Evolutionary conservation across 2,888 invertebrate genomes (phyloP).

Genomic region (Hipparchia sbordonii): DNA sequence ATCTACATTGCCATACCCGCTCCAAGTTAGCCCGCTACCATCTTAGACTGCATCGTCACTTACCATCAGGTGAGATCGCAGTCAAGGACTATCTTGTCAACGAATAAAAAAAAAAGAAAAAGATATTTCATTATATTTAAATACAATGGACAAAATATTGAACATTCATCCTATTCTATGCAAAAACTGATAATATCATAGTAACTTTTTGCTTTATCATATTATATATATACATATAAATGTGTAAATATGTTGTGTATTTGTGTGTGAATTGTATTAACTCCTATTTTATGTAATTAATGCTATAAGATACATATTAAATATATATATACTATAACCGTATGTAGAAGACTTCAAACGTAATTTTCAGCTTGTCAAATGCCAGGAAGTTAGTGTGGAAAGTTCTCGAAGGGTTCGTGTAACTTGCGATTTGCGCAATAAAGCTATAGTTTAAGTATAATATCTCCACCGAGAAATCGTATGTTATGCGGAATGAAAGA

Average conservation of each 20-base stretch:
- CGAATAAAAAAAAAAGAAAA: no score
- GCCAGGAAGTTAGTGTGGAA: conserved; percentile 71
- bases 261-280: conserved; percentile 12
- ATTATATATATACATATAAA: background rate
- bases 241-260: conserved; percentile 10
- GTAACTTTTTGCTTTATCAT: background rate
- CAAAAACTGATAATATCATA: background rate
- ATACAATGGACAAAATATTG: background rate
- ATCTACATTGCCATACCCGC: no score
- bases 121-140: background rate
- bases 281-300: background rate
- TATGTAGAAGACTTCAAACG: background rate
- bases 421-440: background rate
- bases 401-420: conserved; percentile 28
- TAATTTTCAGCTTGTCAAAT: conserved; percentile 7
- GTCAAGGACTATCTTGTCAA: no score
- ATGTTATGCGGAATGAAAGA: no score
- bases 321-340: background rate
- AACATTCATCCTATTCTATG: background rate
- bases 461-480: no score
- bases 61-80: no score
- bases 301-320: background rate
- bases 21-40: no score
- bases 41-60: no score
- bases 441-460: background rate